Percentiles rank a stretch among this genome's conserved stretches.
Evolutionary conservation across 1,140 invertebrate species (phyloP).

Genomic region (Lepeophtheirus salmonis): DNA sequence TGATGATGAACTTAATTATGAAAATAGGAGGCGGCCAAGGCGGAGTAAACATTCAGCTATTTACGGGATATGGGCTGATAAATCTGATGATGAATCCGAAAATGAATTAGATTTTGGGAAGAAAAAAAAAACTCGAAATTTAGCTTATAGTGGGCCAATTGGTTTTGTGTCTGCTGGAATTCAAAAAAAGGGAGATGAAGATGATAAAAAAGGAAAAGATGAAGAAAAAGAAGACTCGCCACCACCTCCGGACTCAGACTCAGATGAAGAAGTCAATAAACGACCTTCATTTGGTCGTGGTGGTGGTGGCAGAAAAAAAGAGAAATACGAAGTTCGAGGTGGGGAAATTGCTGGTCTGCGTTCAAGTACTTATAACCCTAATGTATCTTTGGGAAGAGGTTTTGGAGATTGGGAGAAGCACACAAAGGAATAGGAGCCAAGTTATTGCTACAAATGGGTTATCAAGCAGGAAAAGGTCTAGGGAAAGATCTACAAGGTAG

Average conservation of each 20-base stretch:
- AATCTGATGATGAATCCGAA: conserved; percentile 53
- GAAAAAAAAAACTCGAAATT: conserved; percentile 27
- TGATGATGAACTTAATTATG: conserved; percentile 45
- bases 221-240: neutral
- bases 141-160: conserved; percentile 54
- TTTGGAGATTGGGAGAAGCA: conserved; percentile 80
- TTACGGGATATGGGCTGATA: conserved; percentile 79
- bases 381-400: conserved; percentile 35
- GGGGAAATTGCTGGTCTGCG: conserved; percentile 42
- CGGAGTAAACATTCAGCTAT: conserved; percentile 73
- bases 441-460: conserved; percentile 86
- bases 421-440: conserved; percentile 92
- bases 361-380: conserved; percentile 31
- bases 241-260: neutral
- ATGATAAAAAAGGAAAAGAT: neutral
- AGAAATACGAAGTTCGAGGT: neutral
- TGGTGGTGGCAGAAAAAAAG: neutral
- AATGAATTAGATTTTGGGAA: conserved; percentile 19
- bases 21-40: conserved; percentile 33
- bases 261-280: neutral
- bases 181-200: conserved; percentile 29
- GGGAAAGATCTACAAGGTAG: conserved; percentile 92
- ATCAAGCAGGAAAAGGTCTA: conserved; percentile 83
- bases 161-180: conserved; percentile 79
- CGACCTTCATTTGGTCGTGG: neutral